Conservation (phyloP, 2,797 vertebrate genomes). For the Perodicticus potto region DNA sequence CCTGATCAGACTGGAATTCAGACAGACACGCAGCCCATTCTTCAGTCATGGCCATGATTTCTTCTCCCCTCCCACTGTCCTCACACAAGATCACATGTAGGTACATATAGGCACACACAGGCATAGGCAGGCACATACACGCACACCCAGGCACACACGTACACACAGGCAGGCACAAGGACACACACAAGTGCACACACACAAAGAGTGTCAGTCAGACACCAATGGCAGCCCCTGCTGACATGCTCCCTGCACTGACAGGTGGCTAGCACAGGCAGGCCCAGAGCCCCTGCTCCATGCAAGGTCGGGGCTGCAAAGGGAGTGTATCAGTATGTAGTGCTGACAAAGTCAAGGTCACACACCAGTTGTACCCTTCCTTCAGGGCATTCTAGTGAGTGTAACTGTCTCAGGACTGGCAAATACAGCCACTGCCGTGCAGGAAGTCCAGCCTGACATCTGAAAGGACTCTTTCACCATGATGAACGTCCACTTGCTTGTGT, state of each 20-base stretch:
- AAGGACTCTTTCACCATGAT: not conserved
- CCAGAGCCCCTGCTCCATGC: accelerated
- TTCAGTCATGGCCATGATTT: not conserved
- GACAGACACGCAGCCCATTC: accelerated
- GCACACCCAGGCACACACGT: accelerated
- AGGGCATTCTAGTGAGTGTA: accelerated
- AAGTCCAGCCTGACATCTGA: not conserved
- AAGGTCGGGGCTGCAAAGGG: not conserved
- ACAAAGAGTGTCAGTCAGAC: too few species aligned
- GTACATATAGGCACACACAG: not conserved
- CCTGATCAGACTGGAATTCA: not conserved
- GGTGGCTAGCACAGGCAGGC: accelerated
- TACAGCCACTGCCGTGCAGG: accelerated
- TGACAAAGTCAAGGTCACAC: not conserved
- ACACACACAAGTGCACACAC: not conserved
- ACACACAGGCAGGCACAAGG: too few species aligned
- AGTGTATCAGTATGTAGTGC: too few species aligned
- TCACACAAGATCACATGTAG: too few species aligned
- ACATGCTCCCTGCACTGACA: not conserved
- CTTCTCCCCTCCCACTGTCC: too few species aligned
- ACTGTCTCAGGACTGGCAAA: not conserved
- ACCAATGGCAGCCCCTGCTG: accelerated
- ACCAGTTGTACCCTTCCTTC: too few species aligned
- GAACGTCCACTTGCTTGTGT: accelerated
- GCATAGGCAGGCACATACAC: not conserved